Conservation (phyloP, 1,140 invertebrate genomes). For the Euwallacea fornicatus region DNA sequence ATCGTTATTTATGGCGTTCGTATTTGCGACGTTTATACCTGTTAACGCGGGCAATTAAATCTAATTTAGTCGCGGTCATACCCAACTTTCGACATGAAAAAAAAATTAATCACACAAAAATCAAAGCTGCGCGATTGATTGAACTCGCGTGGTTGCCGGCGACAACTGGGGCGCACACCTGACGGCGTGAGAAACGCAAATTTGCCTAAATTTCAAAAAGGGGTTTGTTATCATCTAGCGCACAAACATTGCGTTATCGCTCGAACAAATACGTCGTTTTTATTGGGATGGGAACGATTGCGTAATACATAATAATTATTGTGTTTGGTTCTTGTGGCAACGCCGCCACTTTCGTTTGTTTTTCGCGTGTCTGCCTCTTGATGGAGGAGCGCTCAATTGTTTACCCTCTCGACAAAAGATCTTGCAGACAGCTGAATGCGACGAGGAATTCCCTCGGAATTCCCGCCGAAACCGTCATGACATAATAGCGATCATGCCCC, state of each 20-base stretch:
- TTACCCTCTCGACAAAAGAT: no score
- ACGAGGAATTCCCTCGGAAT: constrained; percentile 1
- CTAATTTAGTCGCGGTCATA: background rate
- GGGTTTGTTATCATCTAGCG: background rate
- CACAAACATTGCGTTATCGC: no score
- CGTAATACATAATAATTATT: no score
- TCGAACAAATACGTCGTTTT: no score
- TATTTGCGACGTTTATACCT: constrained; percentile 4
- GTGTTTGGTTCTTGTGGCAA: no score
- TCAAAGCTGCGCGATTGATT: no score
- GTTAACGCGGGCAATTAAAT: constrained; percentile 5
- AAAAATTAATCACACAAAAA: no score
- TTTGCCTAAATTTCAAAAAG: constrained; percentile 11
- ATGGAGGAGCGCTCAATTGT: background rate
- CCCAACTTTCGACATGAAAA: no score
- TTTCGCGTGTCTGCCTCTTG: background rate
- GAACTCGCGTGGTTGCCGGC: no score
- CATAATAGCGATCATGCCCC: no score
- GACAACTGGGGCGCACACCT: background rate
- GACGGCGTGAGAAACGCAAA: constrained; percentile 14
- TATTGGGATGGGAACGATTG: no score
- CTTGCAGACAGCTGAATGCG: background rate
- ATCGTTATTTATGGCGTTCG: constrained; percentile 2
- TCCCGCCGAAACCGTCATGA: background rate
- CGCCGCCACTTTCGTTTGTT: background rate